Base-by-base conservation (phyloP, 2,888 invertebrate species). In the Myopa testacea region DNA sequence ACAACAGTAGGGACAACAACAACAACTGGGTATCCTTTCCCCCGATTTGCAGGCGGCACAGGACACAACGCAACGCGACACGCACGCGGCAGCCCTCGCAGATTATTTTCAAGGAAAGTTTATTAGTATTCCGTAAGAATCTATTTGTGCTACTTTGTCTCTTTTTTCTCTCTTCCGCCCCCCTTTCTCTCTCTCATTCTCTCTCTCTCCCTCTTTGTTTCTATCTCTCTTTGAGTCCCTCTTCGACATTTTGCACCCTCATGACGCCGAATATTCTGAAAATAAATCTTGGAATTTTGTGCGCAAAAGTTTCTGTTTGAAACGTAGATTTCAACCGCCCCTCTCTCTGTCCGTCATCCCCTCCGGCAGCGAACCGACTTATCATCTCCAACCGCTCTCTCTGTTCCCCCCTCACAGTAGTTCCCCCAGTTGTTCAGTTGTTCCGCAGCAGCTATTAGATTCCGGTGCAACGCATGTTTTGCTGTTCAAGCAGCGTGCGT, bases 91-190 rank as follows among this genome's bases (percentile, higher is more conserved):
- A 73, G 60, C 45, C 1, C 45, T 40, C 69, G 38, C 78, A 77
- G 79, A 75, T 78, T 80, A 80, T 80, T 82, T 80, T 12, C 74
- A 78, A 38, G 62, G 80, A 82, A 82, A 82, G 79, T 80, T 82
- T 81, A 82, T 82, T 82, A 81, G 82, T 82, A 82, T 82, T 80
- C 82, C 80, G 75, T 78, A 82, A 75, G 80, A 82, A 82, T 82
- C 81, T 81, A 80, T 81, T 81, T 81, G 73, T 79, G 77, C 75
- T 77, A 79, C 79, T 62, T n/a, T n/a, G 60, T 40, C 62, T 52
- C 10, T 4, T 19, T 19, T n/a, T n/a, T 37, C 7, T 19, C 73
- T 38, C 73, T 8, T n/a, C n/a, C n/a, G n/a, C n/a, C n/a, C n/a
- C n/a, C n/a, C n/a, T n/a, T n/a, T n/a, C 16, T 37, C 7, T 19